These are phyloP conservation scores for Cryptocheilus praepositus DNA, from an alignment of 2,888 invertebrate genomes.

Conservation along the genomic window DNA sequence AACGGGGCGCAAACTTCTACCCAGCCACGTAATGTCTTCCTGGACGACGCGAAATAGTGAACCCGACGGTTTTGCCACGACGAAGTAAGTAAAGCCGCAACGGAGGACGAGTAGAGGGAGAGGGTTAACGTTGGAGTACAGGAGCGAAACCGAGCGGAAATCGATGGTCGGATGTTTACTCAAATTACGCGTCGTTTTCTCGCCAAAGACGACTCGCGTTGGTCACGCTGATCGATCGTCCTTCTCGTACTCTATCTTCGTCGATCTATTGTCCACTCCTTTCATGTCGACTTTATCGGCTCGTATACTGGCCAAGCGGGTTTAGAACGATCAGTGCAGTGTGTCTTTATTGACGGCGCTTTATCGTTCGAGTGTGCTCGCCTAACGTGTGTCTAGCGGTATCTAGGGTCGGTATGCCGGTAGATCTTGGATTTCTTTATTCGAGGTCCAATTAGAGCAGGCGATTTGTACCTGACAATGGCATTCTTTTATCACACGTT, in stretches of 20 bases:
- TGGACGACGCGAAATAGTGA: neutral
- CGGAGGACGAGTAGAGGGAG: neutral
- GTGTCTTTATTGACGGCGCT: no score
- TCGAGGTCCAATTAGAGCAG: no score
- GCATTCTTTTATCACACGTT: no score
- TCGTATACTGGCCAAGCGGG: neutral
- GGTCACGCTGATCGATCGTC: neutral
- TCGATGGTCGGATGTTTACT: constrained; percentile 19
- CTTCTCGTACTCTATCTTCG: constrained; percentile 3
- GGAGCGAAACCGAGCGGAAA: constrained; percentile 12
- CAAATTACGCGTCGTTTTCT: constrained; percentile 14
- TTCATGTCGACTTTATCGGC: neutral
- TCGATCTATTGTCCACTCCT: neutral
- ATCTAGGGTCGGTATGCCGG: no score
- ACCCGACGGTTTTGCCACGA: neutral
- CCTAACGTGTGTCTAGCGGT: no score
- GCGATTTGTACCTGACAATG: no score
- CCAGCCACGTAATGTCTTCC: neutral
- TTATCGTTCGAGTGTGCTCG: no score
- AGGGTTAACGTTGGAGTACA: neutral
- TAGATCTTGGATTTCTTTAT: no score
- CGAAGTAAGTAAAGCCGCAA: no score
- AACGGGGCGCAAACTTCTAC: neutral
- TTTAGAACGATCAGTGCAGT: no score
- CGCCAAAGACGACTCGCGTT: neutral